Base-by-base conservation (phyloP, 2,888 invertebrate species). In the Drosophila setosimentum region DNA sequence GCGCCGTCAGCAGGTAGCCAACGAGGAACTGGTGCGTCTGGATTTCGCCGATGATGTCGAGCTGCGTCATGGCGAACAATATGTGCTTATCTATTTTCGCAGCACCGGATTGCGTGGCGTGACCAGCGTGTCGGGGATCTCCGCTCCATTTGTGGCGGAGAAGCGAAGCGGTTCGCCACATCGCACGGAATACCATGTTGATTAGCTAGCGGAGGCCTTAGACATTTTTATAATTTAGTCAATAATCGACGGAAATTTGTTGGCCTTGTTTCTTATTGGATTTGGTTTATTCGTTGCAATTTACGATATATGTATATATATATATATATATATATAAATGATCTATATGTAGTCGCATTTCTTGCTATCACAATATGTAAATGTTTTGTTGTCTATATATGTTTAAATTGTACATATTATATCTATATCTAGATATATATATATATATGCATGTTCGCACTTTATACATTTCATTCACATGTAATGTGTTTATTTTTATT, bases 61-160 rank as follows among this genome's bases (percentile, higher is more conserved):
- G 45, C 76, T 93, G 45, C 86, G 87, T 1, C 89, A 92, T 35
- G 92, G 91, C 50, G 90, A 91, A 65, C 80, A 90, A 30, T 93
- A 93, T 77, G n/a, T 92, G 29, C 76, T 93, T 32, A 87, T 93
- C 54, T 93, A 93, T 75, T 93, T 93, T 76, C 93, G 93, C 79
- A 93, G 92, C 76, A 93, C 93, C 0, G 93, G 93, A 0, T 53
- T 91, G 6, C 87, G 93, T n/a, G 93, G 93, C 42, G 90, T 93
- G 2, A 91, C 93, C 48, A 92, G 93, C 40, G 71, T 93, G 27
- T 85, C 91, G 49, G 93, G 93, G 32, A 92, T 93, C 54, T 93
- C 93, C 45, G 87, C 89, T 51, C 69, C 80, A 1, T 93, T 93
- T 67, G 90, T 89, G 6, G 93, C 93, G 2, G 91, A 92, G 69